These are phyloP conservation scores for Zophobas morio DNA, from an alignment of 1,140 invertebrate genomes.

Conservation along the genomic window DNA sequence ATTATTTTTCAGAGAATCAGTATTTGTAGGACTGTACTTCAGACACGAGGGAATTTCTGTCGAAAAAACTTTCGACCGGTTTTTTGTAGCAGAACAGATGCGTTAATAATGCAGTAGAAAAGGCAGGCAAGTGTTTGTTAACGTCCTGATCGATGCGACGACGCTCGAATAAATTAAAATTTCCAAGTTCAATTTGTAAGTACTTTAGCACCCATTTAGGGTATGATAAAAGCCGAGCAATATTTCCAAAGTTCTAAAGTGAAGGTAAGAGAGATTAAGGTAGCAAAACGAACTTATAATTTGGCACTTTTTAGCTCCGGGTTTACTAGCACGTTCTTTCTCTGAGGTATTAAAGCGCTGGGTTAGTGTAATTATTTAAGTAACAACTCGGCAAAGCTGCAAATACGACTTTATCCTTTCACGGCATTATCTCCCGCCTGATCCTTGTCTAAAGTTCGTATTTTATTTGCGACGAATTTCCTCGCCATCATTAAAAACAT, in stretches of 20 bases:
- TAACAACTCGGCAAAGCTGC: slow-evolving; percentile 9
- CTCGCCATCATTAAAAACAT: slow-evolving; percentile 14
- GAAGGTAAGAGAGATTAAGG: not conserved
- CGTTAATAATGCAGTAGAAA: not conserved
- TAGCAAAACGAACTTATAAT: slow-evolving; percentile 7
- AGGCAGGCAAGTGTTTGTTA: not conserved
- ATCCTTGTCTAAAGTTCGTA: slow-evolving; percentile 16
- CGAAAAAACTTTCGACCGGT: too few relatives aligned
- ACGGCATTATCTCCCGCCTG: not conserved
- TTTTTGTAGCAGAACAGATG: not conserved
- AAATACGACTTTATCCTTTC: slow-evolving; percentile 29
- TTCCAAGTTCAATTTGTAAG: slow-evolving; percentile 4
- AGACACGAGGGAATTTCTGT: too few relatives aligned
- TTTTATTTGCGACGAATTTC: slow-evolving; percentile 22
- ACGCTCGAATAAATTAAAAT: slow-evolving; percentile 30
- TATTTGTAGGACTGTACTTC: too few relatives aligned
- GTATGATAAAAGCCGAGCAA: slow-evolving; percentile 15
- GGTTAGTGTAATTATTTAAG: slow-evolving; percentile 19
- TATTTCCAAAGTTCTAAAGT: slow-evolving; percentile 30
- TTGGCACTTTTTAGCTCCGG: slow-evolving; percentile 1
- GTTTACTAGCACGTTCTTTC: slow-evolving; percentile 12
- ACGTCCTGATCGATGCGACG: too few relatives aligned
- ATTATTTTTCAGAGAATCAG: not conserved
- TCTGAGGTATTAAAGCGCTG: not conserved
- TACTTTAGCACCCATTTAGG: not conserved